These are phyloP conservation scores for Albula glossodonta DNA, from an alignment of 2,113 vertebrate genomes.

Conservation along the genomic window DNA sequence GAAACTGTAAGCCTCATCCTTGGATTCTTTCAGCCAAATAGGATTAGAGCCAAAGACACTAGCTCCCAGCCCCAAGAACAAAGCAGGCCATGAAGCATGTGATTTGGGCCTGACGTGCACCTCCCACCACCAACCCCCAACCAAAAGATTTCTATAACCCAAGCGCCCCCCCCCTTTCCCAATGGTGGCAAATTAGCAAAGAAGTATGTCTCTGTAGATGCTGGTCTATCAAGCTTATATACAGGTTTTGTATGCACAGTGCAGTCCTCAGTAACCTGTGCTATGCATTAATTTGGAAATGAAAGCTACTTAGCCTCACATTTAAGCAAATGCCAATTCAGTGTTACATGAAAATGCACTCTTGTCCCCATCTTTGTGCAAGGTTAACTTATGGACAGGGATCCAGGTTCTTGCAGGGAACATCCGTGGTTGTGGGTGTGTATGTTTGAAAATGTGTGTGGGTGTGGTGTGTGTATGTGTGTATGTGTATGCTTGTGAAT, in stretches of 20 bases:
- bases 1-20: slow-evolving; percentile 5
- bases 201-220: slow-evolving; percentile 8
- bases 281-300: neutral
- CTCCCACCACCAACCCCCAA: neutral
- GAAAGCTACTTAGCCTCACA: neutral
- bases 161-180: neutral
- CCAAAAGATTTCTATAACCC: neutral
- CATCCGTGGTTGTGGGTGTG: neutral
- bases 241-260: slow-evolving; percentile 9
- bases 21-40: slow-evolving; percentile 25
- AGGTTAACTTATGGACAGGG: neutral
- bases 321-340: neutral
- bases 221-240: slow-evolving; percentile 2
- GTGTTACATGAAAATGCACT: neutral
- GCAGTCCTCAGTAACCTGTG: neutral
- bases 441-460: neutral
- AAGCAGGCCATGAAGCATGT: slow-evolving; percentile 26
- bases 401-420: neutral
- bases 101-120: neutral
- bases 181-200: slow-evolving; percentile 16
- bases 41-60: slow-evolving; percentile 24
- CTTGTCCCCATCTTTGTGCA: neutral
- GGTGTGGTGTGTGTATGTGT: slow-evolving; percentile 11
- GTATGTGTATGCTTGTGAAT: neutral
- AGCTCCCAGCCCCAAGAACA: slow-evolving; percentile 5